These are phyloP conservation scores for Ctena decussata DNA, from an alignment of 2,888 invertebrate species.

Conservation along the genomic window DNA sequence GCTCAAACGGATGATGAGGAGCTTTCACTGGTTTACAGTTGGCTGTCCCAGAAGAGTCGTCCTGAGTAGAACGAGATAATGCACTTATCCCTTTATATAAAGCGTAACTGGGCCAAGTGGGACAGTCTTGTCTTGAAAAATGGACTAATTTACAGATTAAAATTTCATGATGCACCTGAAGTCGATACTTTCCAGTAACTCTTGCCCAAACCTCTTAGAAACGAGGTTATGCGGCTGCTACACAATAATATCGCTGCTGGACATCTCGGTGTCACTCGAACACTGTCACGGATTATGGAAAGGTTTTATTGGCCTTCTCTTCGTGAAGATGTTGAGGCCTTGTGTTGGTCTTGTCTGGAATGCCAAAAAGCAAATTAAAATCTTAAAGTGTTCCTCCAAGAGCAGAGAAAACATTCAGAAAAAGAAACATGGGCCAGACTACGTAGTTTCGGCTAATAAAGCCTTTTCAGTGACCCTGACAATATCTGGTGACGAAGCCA, in stretches of 20 bases:
- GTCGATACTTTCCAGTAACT: background rate
- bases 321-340: background rate
- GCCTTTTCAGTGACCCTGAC: no score
- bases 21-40: background rate
- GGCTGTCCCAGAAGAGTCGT: background rate
- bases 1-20: background rate
- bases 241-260: slow-evolving; percentile 5
- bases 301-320: background rate
- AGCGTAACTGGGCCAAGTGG: background rate
- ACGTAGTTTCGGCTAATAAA: no score
- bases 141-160: background rate
- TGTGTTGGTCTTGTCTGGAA: background rate
- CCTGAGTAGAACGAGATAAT: background rate
- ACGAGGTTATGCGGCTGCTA: background rate
- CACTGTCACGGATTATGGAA: background rate
- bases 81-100: background rate
- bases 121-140: background rate
- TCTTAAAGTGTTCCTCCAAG: no score
- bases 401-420: no score
- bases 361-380: background rate
- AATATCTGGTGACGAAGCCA: no score
- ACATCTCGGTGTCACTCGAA: background rate
- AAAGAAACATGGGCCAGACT: no score
- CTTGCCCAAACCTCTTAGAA: background rate
- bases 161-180: background rate